These are phyloP conservation scores for Xanthia togata DNA, from an alignment of 2,888 invertebrate species.

Conservation along the genomic window DNA sequence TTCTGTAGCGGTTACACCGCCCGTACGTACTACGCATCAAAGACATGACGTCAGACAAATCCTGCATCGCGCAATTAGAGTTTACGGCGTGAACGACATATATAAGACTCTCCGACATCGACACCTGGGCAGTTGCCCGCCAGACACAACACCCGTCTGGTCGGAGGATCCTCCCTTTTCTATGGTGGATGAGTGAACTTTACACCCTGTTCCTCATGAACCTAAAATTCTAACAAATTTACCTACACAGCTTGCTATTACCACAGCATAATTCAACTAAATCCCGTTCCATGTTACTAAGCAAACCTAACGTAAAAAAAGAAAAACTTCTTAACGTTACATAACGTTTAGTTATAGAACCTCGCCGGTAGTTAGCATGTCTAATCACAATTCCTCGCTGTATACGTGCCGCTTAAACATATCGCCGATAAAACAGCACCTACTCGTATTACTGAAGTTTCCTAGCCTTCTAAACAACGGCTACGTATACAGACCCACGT, in stretches of 20 bases:
- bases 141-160: no score
- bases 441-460: conserved; percentile 45
- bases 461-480: conserved; percentile 34
- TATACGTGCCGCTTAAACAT: conserved; percentile 34
- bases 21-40: no score
- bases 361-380: conserved; percentile 37
- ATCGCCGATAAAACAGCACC: conserved; percentile 43
- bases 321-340: conserved; percentile 7
- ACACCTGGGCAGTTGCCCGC: no score
- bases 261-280: not conserved
- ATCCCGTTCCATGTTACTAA: conserved; percentile 1
- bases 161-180: no score
- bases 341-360: conserved; percentile 19
- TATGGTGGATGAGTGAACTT: no score
- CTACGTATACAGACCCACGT: conserved; percentile 41
- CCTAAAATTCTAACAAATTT: not conserved
- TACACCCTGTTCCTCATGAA: no score
- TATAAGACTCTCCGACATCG: no score
- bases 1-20: no score
- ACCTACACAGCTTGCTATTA: not conserved
- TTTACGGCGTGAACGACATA: no score
- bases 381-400: conserved; percentile 29
- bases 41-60: no score
- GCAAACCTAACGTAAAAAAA: conserved; percentile 19
- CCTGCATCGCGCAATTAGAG: no score